A percentile compares a stretch with the other conserved stretches of the same genome.
phyloP scores from a whole-genome alignment of 2,797 vertebrate species.

The Sebastiscus albofasciatus region DNA sequence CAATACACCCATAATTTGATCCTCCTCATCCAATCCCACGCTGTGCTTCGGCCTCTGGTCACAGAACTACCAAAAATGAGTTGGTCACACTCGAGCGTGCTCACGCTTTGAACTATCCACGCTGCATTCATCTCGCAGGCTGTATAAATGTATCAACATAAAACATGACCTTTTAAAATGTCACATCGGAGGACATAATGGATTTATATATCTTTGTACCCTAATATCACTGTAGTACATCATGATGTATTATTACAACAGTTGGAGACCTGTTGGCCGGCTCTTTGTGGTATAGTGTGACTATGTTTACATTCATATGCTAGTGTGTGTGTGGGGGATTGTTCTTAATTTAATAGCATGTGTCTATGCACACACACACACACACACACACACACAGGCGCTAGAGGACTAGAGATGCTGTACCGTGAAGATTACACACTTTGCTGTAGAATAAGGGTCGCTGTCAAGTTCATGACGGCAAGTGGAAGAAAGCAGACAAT shows the following conservation, averaged over 20 bases:
- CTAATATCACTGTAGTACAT: slow-evolving; percentile 13
- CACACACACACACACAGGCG: not conserved
- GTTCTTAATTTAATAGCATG: not conserved
- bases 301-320: not conserved
- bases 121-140: slow-evolving; percentile 25
- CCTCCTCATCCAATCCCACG: not conserved
- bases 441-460: not conserved
- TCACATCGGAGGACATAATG: slow-evolving; percentile 42
- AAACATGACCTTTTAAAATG: slow-evolving; percentile 72
- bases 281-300: not conserved
- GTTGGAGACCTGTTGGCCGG: not conserved
- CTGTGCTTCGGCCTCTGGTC: not conserved
- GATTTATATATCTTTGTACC: slow-evolving; percentile 42
- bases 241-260: slow-evolving; percentile 8
- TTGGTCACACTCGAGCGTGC: not conserved
- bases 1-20: not conserved
- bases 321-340: not conserved
- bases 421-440: not conserved
- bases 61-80: slow-evolving; percentile 19
- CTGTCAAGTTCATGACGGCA: slow-evolving; percentile 19
- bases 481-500: slow-evolving; percentile 24
- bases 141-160: slow-evolving; percentile 50
- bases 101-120: slow-evolving; percentile 1
- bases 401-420: not conserved
- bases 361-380: not conserved